Conservation (phyloP, 2,113 vertebrate genomes). For the Theristicus caerulescens region DNA sequence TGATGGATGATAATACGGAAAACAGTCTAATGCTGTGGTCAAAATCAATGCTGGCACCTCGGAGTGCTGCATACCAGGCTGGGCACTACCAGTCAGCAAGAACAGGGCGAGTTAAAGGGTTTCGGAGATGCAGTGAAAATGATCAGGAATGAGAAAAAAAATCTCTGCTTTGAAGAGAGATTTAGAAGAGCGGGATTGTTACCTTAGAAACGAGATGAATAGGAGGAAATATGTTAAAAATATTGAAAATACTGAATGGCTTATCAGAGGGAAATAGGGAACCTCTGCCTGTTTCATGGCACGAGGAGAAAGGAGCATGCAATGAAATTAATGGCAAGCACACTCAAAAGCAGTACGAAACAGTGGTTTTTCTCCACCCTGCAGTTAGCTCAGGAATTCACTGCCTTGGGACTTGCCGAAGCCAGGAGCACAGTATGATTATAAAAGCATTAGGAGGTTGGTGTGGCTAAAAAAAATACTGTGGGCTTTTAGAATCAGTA, state of each 20-base stretch:
- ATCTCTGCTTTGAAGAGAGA: not conserved
- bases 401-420: not conserved
- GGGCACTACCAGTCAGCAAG: not conserved
- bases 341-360: rapidly evolving
- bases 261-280: not conserved
- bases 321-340: not conserved
- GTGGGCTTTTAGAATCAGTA: not conserved
- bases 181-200: not conserved
- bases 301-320: not conserved
- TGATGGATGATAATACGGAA: not conserved
- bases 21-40: not conserved
- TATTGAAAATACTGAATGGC: not conserved
- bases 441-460: not conserved
- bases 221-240: not conserved
- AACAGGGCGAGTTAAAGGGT: not conserved
- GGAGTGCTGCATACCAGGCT: rapidly evolving
- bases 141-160: not conserved
- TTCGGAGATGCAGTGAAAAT: not conserved
- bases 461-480: not conserved
- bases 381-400: not conserved
- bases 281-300: not conserved
- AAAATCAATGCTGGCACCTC: not conserved
- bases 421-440: not conserved
- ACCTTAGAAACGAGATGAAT: conserved; percentile 14
- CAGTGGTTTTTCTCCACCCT: not conserved